Evolutionary conservation across 2,888 invertebrate genomes (phyloP).

Genomic region (Thysanoteuthis rhombus): DNA sequence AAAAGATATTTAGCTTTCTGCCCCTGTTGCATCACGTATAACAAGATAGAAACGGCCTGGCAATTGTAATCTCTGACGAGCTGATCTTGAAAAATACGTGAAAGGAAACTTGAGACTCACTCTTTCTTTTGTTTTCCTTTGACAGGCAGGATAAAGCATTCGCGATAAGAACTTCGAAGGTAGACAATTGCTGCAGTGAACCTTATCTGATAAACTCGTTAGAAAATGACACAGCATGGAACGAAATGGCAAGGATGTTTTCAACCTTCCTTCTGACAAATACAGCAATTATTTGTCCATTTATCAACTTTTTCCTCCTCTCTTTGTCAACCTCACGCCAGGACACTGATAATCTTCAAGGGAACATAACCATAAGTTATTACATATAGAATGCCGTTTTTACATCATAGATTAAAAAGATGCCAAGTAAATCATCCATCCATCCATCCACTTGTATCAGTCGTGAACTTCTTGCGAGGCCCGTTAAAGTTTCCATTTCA

Average conservation of each 20-base stretch:
- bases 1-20: not conserved
- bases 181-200: not conserved
- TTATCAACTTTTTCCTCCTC: too few species aligned
- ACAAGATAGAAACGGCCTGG: not conserved
- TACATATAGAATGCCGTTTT: too few species aligned
- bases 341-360: too few species aligned
- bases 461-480: too few species aligned
- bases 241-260: not conserved
- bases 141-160: not conserved
- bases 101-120: not conserved
- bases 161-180: not conserved
- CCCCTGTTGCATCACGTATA: not conserved
- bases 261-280: not conserved
- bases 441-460: too few species aligned
- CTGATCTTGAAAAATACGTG: not conserved
- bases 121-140: not conserved
- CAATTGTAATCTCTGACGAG: not conserved
- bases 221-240: not conserved
- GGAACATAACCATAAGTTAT: too few species aligned
- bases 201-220: not conserved
- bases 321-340: not conserved
- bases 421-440: too few species aligned
- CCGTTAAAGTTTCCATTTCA: too few species aligned
- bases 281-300: too few species aligned
- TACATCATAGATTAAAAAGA: too few species aligned